Conservation (phyloP, 2,888 invertebrate species). For the Drosophila parthenogenetica region DNA sequence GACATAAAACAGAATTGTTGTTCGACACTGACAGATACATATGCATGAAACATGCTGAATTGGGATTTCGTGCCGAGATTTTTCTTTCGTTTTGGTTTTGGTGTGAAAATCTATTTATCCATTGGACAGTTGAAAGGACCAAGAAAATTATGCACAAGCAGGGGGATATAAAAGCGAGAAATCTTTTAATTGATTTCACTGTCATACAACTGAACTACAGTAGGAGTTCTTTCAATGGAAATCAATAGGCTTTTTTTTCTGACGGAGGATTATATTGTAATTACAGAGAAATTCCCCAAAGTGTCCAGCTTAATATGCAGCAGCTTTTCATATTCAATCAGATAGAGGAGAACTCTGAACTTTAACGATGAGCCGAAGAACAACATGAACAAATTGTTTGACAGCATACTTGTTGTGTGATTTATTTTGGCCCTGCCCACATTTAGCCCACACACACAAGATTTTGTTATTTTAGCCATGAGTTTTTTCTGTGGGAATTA, state of each 20-base stretch:
- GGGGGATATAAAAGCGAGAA: neutral
- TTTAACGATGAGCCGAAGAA: constrained; percentile 6
- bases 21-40: constrained; percentile 18
- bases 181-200: constrained; percentile 10
- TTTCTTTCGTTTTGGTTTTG: neutral
- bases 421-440: constrained; percentile 26
- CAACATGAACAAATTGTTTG: constrained; percentile 45
- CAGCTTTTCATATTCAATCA: constrained; percentile 24
- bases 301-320: constrained; percentile 4
- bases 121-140: neutral
- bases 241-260: constrained; percentile 6
- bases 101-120: constrained; percentile 10
- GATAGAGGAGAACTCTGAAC: constrained; percentile 8
- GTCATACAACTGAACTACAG: neutral
- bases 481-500: constrained; percentile 53
- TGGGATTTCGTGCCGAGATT: constrained; percentile 33
- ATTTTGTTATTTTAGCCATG: constrained; percentile 52
- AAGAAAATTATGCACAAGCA: neutral
- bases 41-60: constrained; percentile 8
- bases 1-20: constrained; percentile 47
- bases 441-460: constrained; percentile 12
- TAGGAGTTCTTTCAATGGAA: neutral
- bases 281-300: neutral
- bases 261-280: constrained; percentile 12
- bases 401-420: constrained; percentile 48